Evolutionary conservation across 2,888 invertebrate genomes (phyloP), one percentile per base, ranked within the genome.

Genomic region (Strigamia maritima): DNA sequence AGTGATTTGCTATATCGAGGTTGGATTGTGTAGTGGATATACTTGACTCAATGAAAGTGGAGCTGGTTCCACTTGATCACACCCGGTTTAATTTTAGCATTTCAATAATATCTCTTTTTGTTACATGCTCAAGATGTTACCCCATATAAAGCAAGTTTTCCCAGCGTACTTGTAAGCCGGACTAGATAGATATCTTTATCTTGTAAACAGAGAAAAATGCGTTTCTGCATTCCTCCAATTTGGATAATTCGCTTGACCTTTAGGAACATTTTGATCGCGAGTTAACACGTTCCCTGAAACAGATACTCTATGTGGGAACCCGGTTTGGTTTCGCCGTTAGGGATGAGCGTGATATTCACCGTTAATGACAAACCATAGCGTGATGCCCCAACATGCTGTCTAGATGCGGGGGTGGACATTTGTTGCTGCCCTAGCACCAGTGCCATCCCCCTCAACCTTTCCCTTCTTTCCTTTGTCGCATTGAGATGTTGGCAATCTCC

Each of bases 401-500:
- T 54, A 16, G 19, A 54, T 54, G 54, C 28, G 70, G 24, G 70
- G 70, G 70, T 70, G 70, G 70, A 70, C 28, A 65, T 26, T 70
- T 26, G 70, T 26, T 70, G 70, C n/a, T 7, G 10, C 14, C 28
- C 70, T n/a, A n/a, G n/a, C n/a, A n/a, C n/a, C n/a, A n/a, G n/a
- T n/a, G n/a, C n/a, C 28, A 24, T 10, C 28, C 28, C 70, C 70
- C 28, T 28, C 24, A 28, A 24, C 26, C n/a, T 28, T 26, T 28
- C 28, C 70, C 70, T 28, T n/a, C 24, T 10, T 28, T 70, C 60
- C 22, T 60, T 60, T 60, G 60, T 60, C 60, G 70, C 28, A 70
- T 70, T 70, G 70, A 70, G 70, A 70, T n/a, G 70, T 28, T n/a
- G 26, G 14, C 12, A 65, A 70, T 70, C 70, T 70, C 70, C 70